phyloP scores from a whole-genome alignment of 2,797 vertebrate genomes.

The Gadopsis marmoratus region DNA sequence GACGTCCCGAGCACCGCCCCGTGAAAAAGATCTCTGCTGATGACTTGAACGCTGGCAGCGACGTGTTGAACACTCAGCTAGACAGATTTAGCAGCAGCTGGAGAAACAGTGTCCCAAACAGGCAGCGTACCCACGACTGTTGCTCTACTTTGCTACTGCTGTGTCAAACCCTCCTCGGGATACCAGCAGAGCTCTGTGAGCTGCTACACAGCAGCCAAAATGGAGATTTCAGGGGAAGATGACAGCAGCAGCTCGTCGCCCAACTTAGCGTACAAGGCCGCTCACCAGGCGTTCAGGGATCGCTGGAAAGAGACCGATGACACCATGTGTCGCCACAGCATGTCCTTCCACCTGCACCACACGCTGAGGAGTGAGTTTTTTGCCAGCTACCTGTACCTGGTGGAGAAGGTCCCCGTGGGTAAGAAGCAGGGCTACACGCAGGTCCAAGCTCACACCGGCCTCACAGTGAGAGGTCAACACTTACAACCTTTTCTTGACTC shows the following conservation, averaged over 20 bases:
- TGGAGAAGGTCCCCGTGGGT: conserved; percentile 94
- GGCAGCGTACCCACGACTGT: conserved; percentile 56
- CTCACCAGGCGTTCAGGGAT: conserved; percentile 90
- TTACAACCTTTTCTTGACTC: conserved; percentile 6
- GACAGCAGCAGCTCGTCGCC: neutral
- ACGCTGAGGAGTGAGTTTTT: conserved; percentile 93
- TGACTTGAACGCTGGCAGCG: conserved; percentile 79
- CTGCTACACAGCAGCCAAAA: conserved; percentile 3
- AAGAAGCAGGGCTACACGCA: conserved; percentile 80
- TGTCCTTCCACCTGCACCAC: conserved; percentile 94
- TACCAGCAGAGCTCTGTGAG: neutral
- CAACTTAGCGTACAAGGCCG: conserved; percentile 85
- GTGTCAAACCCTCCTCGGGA: conserved; percentile 10
- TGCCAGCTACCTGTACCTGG: conserved; percentile 94
- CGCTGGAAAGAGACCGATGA: conserved; percentile 92
- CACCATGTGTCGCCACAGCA: conserved; percentile 93
- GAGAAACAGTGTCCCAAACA: conserved; percentile 62
- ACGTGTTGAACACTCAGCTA: conserved; percentile 52
- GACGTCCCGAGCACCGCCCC: conserved; percentile 81
- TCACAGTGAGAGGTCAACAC: neutral
- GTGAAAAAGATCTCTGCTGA: conserved; percentile 76
- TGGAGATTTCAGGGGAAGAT: conserved; percentile 49
- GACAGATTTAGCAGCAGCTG: conserved; percentile 83
- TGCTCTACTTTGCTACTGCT: neutral
- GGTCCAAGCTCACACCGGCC: neutral